Conservation (phyloP, 64 coral and sea anemone genomes). For the Stichodactyla helianthus region DNA sequence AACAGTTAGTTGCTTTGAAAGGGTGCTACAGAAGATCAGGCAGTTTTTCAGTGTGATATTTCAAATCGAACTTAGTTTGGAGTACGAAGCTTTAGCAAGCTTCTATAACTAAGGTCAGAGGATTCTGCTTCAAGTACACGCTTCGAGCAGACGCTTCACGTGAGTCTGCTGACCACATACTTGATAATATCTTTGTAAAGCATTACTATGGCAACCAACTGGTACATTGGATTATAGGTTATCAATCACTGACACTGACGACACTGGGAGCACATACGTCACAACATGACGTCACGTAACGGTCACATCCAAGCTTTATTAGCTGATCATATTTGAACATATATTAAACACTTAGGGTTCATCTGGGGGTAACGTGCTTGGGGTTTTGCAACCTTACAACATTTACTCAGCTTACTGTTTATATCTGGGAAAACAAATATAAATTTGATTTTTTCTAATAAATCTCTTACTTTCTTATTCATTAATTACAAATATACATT, state of each 20-base stretch:
- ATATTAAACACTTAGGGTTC: slow-evolving; percentile 4
- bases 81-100: background rate
- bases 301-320: slow-evolving; percentile 30
- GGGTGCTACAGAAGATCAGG: background rate
- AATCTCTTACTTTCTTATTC: background rate
- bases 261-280: background rate
- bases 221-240: slow-evolving; percentile 1
- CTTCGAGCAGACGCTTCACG: background rate
- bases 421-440: background rate
- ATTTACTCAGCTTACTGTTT: background rate
- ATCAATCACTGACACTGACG: slow-evolving; percentile 11
- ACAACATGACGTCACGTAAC: slow-evolving; percentile 17
- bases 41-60: background rate
- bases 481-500: slow-evolving; percentile 18
- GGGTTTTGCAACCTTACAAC: background rate
- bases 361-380: background rate
- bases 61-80: background rate
- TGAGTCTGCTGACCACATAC: slow-evolving; percentile 7
- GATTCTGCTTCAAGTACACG: background rate
- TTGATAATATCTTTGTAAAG: background rate
- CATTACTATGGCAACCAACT: slow-evolving; percentile 20
- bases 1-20: background rate
- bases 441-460: background rate
- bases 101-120: background rate
- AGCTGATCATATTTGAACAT: slow-evolving; percentile 14